Percentiles rank a stretch among this genome's conserved stretches.
Conservation (phyloP, 2,113 vertebrate genomes). For the Mesocricetus auratus region DNA sequence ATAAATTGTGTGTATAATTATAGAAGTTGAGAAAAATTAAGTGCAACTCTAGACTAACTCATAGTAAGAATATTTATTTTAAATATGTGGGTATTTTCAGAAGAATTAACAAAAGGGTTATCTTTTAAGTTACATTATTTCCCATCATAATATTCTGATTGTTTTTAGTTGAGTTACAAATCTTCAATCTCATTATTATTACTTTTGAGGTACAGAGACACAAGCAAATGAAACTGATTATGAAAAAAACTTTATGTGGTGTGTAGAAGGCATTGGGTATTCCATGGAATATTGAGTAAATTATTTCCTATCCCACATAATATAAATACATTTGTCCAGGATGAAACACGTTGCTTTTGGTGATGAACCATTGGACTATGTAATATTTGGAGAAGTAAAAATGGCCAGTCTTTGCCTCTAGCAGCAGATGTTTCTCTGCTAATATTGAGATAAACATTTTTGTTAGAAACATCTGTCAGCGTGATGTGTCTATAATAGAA, state of each 20-base stretch:
- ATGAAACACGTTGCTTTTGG: neutral
- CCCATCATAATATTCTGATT: neutral
- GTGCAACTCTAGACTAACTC: slow-evolving; percentile 45
- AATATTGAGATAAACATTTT: slow-evolving; percentile 69
- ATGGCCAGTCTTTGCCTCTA: neutral
- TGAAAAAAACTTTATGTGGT: neutral
- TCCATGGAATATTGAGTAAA: slow-evolving; percentile 31
- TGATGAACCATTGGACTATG: neutral
- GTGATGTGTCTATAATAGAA: slow-evolving; percentile 48
- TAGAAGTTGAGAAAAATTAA: slow-evolving; percentile 34
- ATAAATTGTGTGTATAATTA: slow-evolving; percentile 52
- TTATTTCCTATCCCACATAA: slow-evolving; percentile 7
- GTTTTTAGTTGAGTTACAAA: neutral
- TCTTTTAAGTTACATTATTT: slow-evolving; percentile 1
- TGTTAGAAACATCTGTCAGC: slow-evolving; percentile 64
- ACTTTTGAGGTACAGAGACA: neutral
- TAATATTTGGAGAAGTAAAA: slow-evolving; percentile 51
- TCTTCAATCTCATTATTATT: neutral
- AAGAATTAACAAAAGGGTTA: neutral
- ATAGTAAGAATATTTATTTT: neutral
- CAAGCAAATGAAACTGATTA: slow-evolving; percentile 24
- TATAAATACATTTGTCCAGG: slow-evolving; percentile 38
- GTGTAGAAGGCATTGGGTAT: neutral
- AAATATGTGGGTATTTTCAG: slow-evolving; percentile 35
- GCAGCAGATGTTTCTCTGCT: slow-evolving; percentile 63